phyloP scores from a whole-genome alignment of 2,888 invertebrate genomes.

The Agonum fuliginosum region DNA sequence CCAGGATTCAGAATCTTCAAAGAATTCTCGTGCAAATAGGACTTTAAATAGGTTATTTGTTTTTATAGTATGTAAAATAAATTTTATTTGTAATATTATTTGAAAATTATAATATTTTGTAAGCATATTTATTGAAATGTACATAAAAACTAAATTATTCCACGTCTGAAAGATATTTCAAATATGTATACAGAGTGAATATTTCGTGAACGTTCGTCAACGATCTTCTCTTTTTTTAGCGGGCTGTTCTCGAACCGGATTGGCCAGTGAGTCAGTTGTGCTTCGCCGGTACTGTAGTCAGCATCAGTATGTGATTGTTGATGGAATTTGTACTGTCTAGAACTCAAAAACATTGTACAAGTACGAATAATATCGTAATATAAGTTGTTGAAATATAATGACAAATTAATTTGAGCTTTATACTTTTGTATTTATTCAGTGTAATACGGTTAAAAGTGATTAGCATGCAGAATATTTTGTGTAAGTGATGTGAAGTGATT shows the following conservation, averaged over 20 bases:
- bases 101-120: conserved; percentile 7
- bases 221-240: conserved; percentile 62
- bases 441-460: conserved; percentile 29
- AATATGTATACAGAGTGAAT: conserved; percentile 31
- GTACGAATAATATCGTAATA: conserved; percentile 19
- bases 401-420: conserved; percentile 48
- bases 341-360: conserved; percentile 50
- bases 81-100: background rate
- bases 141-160: conserved; percentile 43
- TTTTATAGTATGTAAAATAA: background rate
- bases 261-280: conserved; percentile 63
- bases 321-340: conserved; percentile 58
- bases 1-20: too few relatives aligned
- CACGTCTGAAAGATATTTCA: conserved; percentile 17
- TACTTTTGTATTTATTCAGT: conserved; percentile 29
- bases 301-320: conserved; percentile 63
- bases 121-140: background rate
- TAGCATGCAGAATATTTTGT: conserved; percentile 47
- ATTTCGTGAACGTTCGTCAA: conserved; percentile 59
- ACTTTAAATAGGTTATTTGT: too few relatives aligned
- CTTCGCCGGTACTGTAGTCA: conserved; percentile 66
- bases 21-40: too few relatives aligned
- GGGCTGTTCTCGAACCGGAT: conserved; percentile 53
- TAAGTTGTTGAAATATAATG: conserved; percentile 34
- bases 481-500: conserved; percentile 67